Conservation (phyloP, 2,113 vertebrate genomes). For the Hassar affinis region DNA sequence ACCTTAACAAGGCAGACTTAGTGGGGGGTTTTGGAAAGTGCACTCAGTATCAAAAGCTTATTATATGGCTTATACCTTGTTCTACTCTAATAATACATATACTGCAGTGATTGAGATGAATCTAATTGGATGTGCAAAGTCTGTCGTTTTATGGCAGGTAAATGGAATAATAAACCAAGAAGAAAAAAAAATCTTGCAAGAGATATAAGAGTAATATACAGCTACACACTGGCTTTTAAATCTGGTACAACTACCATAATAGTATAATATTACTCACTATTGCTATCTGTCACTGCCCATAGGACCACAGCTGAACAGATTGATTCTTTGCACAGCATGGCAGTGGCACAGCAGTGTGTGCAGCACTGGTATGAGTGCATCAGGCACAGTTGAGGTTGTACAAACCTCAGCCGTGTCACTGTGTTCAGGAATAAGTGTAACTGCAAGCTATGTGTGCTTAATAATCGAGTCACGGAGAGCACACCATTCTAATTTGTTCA, state of each 20-base stretch:
- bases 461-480: not conserved
- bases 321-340: not conserved
- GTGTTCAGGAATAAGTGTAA: not conserved
- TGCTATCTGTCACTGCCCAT: not conserved
- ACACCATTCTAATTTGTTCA: not conserved
- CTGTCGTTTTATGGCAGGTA: not conserved
- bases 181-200: not conserved
- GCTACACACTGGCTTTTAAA: not conserved
- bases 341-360: not conserved
- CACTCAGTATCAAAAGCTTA: not conserved
- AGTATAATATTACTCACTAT: not conserved
- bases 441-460: not conserved
- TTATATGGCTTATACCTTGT: not conserved
- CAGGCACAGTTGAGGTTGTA: not conserved
- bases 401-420: not conserved
- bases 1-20: constrained; percentile 35
- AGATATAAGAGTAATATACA: not conserved
- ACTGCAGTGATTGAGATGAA: not conserved
- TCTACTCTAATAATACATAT: not conserved
- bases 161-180: not conserved
- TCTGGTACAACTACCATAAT: not conserved
- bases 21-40: not conserved
- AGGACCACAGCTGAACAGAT: not conserved
- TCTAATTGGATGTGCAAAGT: not conserved
- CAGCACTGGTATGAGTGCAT: not conserved